Base-by-base conservation (phyloP, 2,888 invertebrate species). In the Papilio gigon region DNA sequence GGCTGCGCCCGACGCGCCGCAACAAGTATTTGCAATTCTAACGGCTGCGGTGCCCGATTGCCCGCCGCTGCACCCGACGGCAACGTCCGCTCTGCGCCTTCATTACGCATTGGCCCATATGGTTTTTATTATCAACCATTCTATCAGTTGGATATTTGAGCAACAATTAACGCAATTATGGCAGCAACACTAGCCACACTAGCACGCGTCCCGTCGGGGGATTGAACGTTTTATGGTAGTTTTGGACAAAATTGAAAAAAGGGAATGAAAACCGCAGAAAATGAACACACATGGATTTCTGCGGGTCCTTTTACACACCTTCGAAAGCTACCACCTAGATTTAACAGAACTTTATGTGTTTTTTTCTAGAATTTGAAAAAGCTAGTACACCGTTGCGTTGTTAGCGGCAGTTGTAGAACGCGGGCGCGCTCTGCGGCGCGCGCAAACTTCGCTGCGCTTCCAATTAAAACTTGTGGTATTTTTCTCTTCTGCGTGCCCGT, bases 1-100 rank as follows among this genome's bases (percentile, higher is more conserved):
- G 4, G 14, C 33, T 20, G n/a, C 50, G 14, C 20, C 50, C 40
- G 67, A 67, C 40, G n/a, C 22, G 67, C 42, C 40, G 40, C 25
- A 37, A 47, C 35, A 14, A 67, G 8, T 44, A 44, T 67, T 67
- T 67, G 67, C 62, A 67, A 67, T 62, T 67, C 67, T 67, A 65
- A 30, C 58, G 59, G 20, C 30, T 8, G 35, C 35, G 11, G 12
- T 37, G 25, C 5, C 37, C 20, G 44, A 44, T 3, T 44, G 44
- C 44, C n/a, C 17, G 20, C 6, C 20, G n/a, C 59, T 14, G 14
- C 8, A 35, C n/a, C 1, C 14, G 1, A 27, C 22, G 1, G 25
- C 22, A 4, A 50, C 20, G n/a, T 2, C 0, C 50, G 5, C 50
- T 2, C 0, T 25, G 5, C 50, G 12, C 27, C 14, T 53, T 27